These are phyloP conservation scores for Martes martes DNA, from an alignment of 2,113 vertebrate species.

Conservation along the genomic window DNA sequence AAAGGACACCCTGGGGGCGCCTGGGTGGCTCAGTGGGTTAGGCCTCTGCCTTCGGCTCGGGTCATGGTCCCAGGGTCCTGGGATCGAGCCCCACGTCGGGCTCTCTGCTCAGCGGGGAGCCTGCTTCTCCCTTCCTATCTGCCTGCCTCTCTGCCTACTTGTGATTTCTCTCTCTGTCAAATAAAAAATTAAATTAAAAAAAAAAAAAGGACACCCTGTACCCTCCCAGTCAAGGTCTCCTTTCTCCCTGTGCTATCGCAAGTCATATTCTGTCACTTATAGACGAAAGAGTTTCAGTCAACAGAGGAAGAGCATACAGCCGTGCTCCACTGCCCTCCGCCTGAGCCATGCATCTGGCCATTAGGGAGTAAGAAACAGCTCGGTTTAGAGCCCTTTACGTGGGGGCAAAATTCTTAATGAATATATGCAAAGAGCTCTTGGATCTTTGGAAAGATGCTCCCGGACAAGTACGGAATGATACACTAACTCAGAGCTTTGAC, in stretches of 20 bases:
- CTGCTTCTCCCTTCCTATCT: too few species aligned
- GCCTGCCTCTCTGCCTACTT: too few species aligned
- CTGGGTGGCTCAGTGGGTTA: too few species aligned
- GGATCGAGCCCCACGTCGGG: too few species aligned
- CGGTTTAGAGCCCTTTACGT: background rate
- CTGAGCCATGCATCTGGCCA: background rate
- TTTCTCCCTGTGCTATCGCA: background rate
- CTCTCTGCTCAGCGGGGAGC: too few species aligned
- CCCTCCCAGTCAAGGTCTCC: background rate
- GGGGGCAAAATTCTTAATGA: background rate
- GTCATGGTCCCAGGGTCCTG: too few species aligned
- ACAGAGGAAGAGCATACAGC: background rate
- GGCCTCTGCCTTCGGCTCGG: too few species aligned
- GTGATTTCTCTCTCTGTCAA: too few species aligned
- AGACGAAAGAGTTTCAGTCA: background rate
- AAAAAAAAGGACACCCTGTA: background rate
- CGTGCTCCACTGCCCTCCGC: background rate
- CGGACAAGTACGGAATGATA: background rate
- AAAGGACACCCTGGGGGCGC: background rate
- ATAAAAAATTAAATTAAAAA: too few species aligned
- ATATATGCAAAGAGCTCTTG: background rate
- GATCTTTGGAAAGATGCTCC: background rate
- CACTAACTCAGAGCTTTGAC: background rate
- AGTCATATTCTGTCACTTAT: background rate
- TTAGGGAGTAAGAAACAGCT: background rate